These are phyloP conservation scores for Shinisaurus crocodilurus DNA, from an alignment of 2,113 vertebrate genomes.

Conservation along the genomic window DNA sequence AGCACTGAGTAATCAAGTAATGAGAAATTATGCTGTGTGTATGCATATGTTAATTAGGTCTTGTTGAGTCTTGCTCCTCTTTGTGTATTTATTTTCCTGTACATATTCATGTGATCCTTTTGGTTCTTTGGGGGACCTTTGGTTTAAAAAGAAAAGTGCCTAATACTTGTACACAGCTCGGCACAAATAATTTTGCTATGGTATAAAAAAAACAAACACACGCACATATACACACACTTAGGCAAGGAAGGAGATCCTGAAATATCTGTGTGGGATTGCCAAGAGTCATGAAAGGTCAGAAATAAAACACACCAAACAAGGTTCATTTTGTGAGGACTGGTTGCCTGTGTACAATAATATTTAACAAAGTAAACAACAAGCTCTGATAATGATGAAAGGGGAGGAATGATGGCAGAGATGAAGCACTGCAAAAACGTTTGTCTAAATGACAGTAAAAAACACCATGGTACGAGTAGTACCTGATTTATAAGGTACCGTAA, in stretches of 20 bases:
- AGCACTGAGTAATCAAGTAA: neutral
- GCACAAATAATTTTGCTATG: neutral
- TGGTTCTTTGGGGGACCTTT: neutral
- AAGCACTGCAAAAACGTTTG: neutral
- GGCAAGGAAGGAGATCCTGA: too few species aligned
- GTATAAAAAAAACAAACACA: neutral
- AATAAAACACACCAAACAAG: too few species aligned
- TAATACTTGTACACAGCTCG: neutral
- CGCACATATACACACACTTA: neutral
- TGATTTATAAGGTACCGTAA: too few species aligned
- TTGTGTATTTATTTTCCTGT: neutral
- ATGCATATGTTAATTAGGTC: neutral
- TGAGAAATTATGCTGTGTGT: neutral
- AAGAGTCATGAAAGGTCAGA: neutral
- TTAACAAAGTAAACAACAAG: neutral
- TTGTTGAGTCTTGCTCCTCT: neutral
- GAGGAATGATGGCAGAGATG: neutral
- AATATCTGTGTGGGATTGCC: neutral
- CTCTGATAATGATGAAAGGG: neutral
- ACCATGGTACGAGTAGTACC: neutral
- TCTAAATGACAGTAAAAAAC: neutral
- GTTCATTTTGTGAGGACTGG: too few species aligned
- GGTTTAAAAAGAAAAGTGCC: neutral
- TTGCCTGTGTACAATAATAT: neutral
- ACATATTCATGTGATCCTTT: neutral